Conservation (phyloP, 2,888 invertebrate species). For the Augochlorella aurata region DNA sequence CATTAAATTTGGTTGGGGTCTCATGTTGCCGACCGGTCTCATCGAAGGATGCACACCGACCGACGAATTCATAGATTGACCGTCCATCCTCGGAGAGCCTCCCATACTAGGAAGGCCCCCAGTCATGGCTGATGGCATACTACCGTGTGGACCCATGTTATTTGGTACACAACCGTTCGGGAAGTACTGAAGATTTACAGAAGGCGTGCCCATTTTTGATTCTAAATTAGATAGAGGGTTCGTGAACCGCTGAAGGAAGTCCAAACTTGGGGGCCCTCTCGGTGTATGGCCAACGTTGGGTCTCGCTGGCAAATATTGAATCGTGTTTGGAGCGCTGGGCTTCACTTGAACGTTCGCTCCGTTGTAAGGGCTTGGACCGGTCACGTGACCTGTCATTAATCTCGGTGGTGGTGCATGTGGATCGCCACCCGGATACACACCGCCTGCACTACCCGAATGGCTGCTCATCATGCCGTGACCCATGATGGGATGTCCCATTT, state of each 20-base stretch:
- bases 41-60: constrained; percentile 79
- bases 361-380: constrained; percentile 85
- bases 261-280: constrained; percentile 92
- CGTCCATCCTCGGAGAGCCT: constrained; percentile 79
- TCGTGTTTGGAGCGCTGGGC: constrained; percentile 98
- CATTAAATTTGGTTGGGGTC: constrained; percentile 79
- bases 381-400: constrained; percentile 75
- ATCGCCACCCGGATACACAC: constrained; percentile 85
- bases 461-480: constrained; percentile 78
- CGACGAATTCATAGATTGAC: constrained; percentile 82
- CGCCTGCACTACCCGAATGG: constrained; percentile 80
- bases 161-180: constrained; percentile 84
- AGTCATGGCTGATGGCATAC: constrained; percentile 82
- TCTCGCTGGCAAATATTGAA: constrained; percentile 97
- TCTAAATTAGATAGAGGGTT: constrained; percentile 90
- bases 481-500: constrained; percentile 78
- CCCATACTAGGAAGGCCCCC: constrained; percentile 79
- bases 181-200: constrained; percentile 88
- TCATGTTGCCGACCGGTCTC: constrained; percentile 82
- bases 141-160: constrained; percentile 82
- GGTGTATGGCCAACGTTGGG: constrained; percentile 91
- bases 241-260: constrained; percentile 94
- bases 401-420: constrained; percentile 83
- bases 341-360: constrained; percentile 93
- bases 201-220: constrained; percentile 87